Conservation (phyloP, 2,888 invertebrate genomes). For the Luperina nickerlii region DNA sequence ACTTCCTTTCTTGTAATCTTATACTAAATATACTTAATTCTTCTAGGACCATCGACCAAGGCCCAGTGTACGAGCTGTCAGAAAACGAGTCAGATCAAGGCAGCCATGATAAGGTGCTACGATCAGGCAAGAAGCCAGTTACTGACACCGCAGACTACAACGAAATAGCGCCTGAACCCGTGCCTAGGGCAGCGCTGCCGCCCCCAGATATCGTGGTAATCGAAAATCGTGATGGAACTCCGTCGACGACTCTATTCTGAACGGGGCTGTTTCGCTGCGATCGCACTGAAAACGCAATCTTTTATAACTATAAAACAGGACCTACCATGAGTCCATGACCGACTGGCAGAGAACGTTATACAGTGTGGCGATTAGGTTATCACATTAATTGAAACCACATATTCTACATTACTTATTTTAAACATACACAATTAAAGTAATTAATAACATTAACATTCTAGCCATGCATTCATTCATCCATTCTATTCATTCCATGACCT, state of each 20-base stretch:
- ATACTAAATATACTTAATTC: background rate
- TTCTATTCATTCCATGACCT: no score
- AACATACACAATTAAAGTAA: no score
- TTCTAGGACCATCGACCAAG: constrained; percentile 73
- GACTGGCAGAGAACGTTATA: no score
- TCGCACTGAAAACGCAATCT: background rate
- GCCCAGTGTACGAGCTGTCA: constrained; percentile 82
- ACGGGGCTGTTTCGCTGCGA: background rate
- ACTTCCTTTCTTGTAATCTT: background rate
- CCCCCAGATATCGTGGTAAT: constrained; percentile 83
- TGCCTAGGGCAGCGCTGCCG: constrained; percentile 53
- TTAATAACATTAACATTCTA: no score
- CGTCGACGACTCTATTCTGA: background rate
- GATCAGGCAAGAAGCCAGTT: constrained; percentile 67
- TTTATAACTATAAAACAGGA: no score
- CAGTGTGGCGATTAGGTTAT: no score
- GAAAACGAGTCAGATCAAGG: constrained; percentile 67
- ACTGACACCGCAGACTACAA: constrained; percentile 68
- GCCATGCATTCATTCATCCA: no score
- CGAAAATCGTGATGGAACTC: constrained; percentile 19
- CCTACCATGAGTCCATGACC: no score
- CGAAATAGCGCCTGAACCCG: constrained; percentile 44
- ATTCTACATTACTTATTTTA: no score
- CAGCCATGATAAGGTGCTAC: constrained; percentile 69
- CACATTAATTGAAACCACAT: no score